phyloP scores from a whole-genome alignment of 1,140 invertebrate genomes.

The Acyrthosiphon pisum region DNA sequence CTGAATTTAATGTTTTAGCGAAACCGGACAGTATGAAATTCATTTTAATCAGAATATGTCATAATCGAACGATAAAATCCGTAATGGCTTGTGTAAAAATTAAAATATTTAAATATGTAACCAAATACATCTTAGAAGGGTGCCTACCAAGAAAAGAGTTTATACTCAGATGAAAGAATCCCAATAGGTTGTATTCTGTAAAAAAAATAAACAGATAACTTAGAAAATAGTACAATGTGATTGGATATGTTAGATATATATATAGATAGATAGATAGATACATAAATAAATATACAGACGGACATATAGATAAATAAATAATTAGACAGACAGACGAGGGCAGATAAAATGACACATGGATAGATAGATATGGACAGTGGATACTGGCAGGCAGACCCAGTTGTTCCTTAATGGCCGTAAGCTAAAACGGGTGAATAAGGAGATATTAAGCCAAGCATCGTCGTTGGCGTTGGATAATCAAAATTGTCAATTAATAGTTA shows the following conservation, averaged over 20 bases:
- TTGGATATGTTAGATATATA: not conserved
- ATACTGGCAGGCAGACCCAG: not conserved
- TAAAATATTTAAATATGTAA: not conserved
- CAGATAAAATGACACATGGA: too few species aligned
- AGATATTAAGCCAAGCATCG: not conserved
- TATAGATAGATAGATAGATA: too few species aligned
- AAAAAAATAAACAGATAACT: not conserved
- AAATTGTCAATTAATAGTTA: conserved; percentile 2
- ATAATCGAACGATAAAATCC: too few species aligned
- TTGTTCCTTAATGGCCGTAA: not conserved
- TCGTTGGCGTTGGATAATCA: not conserved
- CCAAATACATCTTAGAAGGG: too few species aligned
- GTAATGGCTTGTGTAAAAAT: not conserved
- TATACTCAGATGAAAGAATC: too few species aligned
- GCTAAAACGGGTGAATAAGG: not conserved
- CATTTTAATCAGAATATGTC: not conserved
- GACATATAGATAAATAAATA: too few species aligned
- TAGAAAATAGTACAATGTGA: not conserved
- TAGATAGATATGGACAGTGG: too few species aligned
- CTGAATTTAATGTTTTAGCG: too few species aligned
- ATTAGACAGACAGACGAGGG: too few species aligned
- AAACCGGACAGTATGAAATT: not conserved
- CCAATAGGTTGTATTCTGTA: not conserved
- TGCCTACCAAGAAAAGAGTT: too few species aligned
- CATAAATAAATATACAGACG: too few species aligned